Percentiles rank a stretch among this genome's conserved stretches.
phyloP scores from a whole-genome alignment of 2,888 invertebrate species.

The Lasioglossum vierecki region DNA sequence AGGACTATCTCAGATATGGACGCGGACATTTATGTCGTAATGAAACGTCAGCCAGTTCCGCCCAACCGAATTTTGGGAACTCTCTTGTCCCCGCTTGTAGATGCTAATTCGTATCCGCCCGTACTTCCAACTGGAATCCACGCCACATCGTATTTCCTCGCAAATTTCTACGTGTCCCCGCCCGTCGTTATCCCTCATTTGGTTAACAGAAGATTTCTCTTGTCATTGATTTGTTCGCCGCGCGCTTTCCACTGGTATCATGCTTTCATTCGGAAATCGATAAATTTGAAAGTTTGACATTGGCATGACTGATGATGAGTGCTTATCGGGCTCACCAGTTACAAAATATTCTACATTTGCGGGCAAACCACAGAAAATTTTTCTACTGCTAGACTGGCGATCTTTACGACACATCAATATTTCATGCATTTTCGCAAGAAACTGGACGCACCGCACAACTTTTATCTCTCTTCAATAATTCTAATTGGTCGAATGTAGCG shows the following conservation, averaged over 20 bases:
- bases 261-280: background rate
- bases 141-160: slow-evolving; percentile 17
- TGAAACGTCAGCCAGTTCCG: slow-evolving; percentile 63
- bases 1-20: slow-evolving; percentile 64
- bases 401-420: background rate
- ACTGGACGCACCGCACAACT: background rate
- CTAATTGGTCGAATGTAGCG: background rate
- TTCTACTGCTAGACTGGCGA: background rate
- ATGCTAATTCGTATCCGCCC: slow-evolving; percentile 58
- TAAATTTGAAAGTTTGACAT: background rate
- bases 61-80: slow-evolving; percentile 53
- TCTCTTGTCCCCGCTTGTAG: slow-evolving; percentile 44
- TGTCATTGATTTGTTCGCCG: slow-evolving; percentile 20
- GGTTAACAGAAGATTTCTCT: slow-evolving; percentile 7
- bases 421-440: background rate
- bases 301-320: background rate
- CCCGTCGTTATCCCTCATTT: slow-evolving; percentile 36
- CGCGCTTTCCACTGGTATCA: background rate
- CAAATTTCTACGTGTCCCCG: slow-evolving; percentile 30
- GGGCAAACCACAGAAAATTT: background rate
- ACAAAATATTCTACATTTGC: background rate
- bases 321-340: background rate
- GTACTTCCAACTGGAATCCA: slow-evolving; percentile 53
- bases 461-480: background rate
- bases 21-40: slow-evolving; percentile 68